Percentiles rank a stretch among this genome's conserved stretches.
phyloP scores from a whole-genome alignment of 2,888 invertebrate species.

The Conistra vaccinii region DNA sequence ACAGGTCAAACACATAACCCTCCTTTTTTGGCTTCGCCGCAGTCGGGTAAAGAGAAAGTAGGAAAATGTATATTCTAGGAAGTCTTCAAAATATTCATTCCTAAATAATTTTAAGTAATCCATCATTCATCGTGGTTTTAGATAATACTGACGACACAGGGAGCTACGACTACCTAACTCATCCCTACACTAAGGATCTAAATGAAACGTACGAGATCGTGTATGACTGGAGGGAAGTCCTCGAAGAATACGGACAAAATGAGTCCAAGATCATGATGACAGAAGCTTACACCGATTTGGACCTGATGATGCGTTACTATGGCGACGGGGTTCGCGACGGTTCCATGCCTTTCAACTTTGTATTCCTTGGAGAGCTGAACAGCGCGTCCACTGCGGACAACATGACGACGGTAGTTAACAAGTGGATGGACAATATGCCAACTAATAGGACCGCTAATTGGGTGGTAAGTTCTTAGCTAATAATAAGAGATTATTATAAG shows the following conservation, averaged over 20 bases:
- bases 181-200: conserved; percentile 89
- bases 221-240: conserved; percentile 91
- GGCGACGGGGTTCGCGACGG: conserved; percentile 85
- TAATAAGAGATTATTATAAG: neutral
- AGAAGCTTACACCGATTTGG: conserved; percentile 91
- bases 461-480: conserved; percentile 89
- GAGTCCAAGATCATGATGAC: conserved; percentile 90
- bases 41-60: neutral
- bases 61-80: neutral
- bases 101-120: neutral
- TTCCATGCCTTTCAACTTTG: conserved; percentile 92
- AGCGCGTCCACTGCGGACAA: conserved; percentile 87
- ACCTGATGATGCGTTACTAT: conserved; percentile 90
- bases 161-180: conserved; percentile 88
- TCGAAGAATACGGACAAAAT: conserved; percentile 88
- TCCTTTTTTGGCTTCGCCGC: too few relatives aligned
- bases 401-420: conserved; percentile 87
- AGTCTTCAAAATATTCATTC: neutral
- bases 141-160: conserved; percentile 53
- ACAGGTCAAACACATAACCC: too few relatives aligned
- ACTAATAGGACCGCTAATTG: conserved; percentile 90
- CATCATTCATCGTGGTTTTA: conserved; percentile 7
- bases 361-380: conserved; percentile 88
- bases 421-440: conserved; percentile 91
- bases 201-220: conserved; percentile 91